Percentiles rank a stretch among this genome's conserved stretches.
Conservation (phyloP, 2,888 invertebrate species). For the Ochropleura plecta region DNA sequence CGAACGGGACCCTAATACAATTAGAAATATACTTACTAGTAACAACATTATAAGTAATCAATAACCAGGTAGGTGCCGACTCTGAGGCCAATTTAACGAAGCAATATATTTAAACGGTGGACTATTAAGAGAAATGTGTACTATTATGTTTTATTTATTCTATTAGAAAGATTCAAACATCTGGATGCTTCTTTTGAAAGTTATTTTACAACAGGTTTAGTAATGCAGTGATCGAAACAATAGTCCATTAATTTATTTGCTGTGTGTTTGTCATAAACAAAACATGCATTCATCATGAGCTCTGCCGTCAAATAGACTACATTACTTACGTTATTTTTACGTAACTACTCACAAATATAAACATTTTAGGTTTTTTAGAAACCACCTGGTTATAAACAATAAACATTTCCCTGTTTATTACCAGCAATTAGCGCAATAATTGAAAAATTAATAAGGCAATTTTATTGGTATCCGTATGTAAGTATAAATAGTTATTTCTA, state of each 20-base stretch:
- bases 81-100: neutral
- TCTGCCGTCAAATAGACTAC: slow-evolving; percentile 7
- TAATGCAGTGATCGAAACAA: slow-evolving; percentile 48
- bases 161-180: slow-evolving; percentile 12
- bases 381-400: neutral
- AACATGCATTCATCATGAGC: slow-evolving; percentile 22
- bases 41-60: neutral
- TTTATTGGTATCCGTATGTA: slow-evolving; percentile 3
- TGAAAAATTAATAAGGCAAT: slow-evolving; percentile 25
- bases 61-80: neutral
- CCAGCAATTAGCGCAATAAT: slow-evolving; percentile 2
- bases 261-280: slow-evolving; percentile 19
- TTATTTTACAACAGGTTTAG: slow-evolving; percentile 3
- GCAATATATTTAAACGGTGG: neutral
- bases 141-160: neutral
- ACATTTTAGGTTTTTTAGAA: neutral
- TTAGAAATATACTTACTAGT: neutral
- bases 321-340: neutral
- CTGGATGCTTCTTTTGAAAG: slow-evolving; percentile 6
- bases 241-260: slow-evolving; percentile 55
- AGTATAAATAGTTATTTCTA: neutral
- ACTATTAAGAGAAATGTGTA: neutral
- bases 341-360: neutral
- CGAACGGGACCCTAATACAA: neutral
- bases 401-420: neutral